Base-by-base conservation (phyloP, 2,888 invertebrate species). In the Phalangium opilio region DNA sequence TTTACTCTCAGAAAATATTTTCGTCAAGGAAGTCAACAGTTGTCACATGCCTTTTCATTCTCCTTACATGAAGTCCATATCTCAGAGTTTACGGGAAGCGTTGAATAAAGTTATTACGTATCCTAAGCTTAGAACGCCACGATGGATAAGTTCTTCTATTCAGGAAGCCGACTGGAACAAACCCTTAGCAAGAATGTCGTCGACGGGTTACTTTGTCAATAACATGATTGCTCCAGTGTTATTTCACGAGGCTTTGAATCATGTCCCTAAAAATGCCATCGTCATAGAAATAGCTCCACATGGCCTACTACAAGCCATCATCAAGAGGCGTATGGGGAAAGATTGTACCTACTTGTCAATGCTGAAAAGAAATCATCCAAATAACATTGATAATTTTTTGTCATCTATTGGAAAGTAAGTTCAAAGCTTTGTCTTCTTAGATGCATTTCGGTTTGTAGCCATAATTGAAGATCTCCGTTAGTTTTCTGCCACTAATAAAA, bases 271-370 rank as follows among this genome's bases (percentile, higher is more conserved):
- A 57, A 81, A 85, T 63, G 89, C 93, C 3, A 73, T 95, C 54
- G 75, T 82, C 54, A 75, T 98, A 61, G 96, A 98, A 67, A 77
- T 96, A 59, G 93, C 95, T 7, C 95, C 96, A 12, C 91, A 93
- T 66, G 82, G 83, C 60, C 74, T 96, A 55, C 74, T 96, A 55
- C 91, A 91, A 70, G 85, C 93, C 17, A 83, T 96, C 62, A 73
- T 98, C 27, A 83, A 85, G 64, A 76, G 95, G 57, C 81, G 86
- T 8, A 70, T 87, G 1, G 75, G 78, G 1, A 61, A 76, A 44
- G 78, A 78, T 2, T 78, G 79, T 50, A 74, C 77, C 48, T 83
- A 84, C 65, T 74, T 91, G 57, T 79, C 87, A 51, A 75, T 95
- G 40, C 81, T 90, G 69, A 91, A 90, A 60, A 74, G 81, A 53